phyloP scores from a whole-genome alignment of 2,797 vertebrate species.

The Oryzias sinensis region DNA sequence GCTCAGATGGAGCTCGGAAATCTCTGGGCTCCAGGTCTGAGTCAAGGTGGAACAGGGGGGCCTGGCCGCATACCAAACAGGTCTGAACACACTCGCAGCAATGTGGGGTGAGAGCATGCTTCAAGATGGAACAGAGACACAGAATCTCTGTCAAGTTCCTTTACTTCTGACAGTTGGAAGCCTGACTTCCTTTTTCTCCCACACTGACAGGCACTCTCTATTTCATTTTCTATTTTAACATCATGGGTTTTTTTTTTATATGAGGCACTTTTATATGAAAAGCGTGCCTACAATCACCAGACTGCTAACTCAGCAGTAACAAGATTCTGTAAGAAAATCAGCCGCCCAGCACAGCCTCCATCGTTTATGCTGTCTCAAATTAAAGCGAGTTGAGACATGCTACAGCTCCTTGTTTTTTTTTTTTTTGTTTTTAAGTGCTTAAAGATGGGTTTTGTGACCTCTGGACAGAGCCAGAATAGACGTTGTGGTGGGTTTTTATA shows the following conservation, averaged over 20 bases:
- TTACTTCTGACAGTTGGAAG: conserved; percentile 1
- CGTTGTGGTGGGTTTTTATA: background rate
- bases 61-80: conserved; percentile 77
- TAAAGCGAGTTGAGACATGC: background rate
- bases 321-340: background rate
- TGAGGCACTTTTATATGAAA: no score
- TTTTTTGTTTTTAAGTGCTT: background rate
- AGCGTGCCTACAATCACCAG: background rate
- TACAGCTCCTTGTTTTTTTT: no score
- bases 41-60: conserved; percentile 42
- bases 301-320: background rate
- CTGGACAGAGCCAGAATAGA: background rate
- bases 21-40: conserved; percentile 26
- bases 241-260: no score
- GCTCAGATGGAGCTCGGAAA: conserved; percentile 35
- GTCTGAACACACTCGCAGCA: conserved; percentile 77
- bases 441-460: background rate
- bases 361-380: background rate
- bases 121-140: conserved; percentile 28
- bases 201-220: no score
- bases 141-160: conserved; percentile 14
- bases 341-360: background rate
- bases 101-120: conserved; percentile 44
- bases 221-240: no score
- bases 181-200: no score